Evolutionary conservation across 1,140 invertebrate species (phyloP).

Genomic region (Micrasema longulum): DNA sequence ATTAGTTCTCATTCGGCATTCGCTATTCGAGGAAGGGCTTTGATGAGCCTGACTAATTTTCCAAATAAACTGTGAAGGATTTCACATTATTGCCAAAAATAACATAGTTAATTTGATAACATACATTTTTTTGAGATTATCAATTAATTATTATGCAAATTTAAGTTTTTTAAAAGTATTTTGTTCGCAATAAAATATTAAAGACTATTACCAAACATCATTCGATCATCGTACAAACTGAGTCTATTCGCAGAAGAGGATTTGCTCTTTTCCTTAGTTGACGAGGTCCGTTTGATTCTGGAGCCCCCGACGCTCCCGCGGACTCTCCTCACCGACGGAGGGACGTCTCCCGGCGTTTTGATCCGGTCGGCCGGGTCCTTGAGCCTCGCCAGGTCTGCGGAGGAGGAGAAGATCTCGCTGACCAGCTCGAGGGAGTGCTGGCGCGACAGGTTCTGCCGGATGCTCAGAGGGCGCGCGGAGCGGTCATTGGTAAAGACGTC

Average conservation of each 20-base stretch:
- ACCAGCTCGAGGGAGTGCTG: constrained; percentile 78
- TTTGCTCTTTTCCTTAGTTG: constrained; percentile 61
- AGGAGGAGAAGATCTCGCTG: constrained; percentile 73
- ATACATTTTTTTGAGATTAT: no score
- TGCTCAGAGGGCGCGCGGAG: constrained; percentile 46
- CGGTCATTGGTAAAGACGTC: constrained; percentile 38
- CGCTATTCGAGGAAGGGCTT: no score
- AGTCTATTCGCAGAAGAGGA: constrained; percentile 70
- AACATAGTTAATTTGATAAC: no score
- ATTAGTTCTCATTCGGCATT: no score
- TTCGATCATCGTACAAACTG: constrained; percentile 87
- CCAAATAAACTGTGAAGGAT: no score
- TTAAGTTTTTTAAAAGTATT: no score
- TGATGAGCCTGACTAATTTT: no score
- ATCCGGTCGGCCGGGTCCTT: constrained; percentile 80
- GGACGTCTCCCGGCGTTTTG: constrained; percentile 85
- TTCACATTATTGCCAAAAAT: no score
- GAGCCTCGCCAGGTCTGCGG: constrained; percentile 71
- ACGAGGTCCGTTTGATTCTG: constrained; percentile 57
- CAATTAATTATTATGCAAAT: no score
- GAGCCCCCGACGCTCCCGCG: constrained; percentile 67
- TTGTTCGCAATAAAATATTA: no score
- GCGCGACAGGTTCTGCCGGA: constrained; percentile 62
- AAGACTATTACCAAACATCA: constrained; percentile 76
- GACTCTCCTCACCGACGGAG: constrained; percentile 77